Conservation (phyloP, 1,140 invertebrate species). For the Pollicipes pollicipes region DNA sequence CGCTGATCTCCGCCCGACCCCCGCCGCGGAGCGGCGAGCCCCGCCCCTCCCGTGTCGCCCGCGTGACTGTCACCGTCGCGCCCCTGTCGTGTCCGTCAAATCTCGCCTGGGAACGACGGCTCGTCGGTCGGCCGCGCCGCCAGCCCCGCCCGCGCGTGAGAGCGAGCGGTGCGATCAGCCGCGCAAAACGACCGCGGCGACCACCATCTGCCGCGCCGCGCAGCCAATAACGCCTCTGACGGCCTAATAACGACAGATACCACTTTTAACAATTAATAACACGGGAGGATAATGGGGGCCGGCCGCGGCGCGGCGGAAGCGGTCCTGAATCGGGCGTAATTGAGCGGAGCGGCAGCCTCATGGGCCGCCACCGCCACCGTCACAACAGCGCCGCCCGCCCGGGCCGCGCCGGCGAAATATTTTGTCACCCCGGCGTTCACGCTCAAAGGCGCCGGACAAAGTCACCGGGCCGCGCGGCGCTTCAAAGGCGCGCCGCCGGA, state of each 20-base stretch:
- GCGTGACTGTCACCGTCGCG: no score
- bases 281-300: neutral
- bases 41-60: no score
- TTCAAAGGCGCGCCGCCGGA: neutral
- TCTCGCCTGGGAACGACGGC: no score
- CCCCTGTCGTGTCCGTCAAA: no score
- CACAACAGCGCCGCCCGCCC: neutral
- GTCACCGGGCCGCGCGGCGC: no score
- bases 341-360: neutral
- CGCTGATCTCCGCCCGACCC: no score
- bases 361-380: neutral
- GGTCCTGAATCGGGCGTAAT: neutral
- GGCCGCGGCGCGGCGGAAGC: neutral
- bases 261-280: slow-evolving; percentile 1
- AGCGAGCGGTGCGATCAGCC: no score
- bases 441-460: neutral
- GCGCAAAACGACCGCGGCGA: no score
- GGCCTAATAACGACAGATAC: neutral
- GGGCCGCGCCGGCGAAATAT: neutral
- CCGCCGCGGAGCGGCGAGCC: no score
- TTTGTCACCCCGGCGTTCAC: neutral
- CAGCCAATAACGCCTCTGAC: neutral
- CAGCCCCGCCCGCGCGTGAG: no score
- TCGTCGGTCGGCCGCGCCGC: no score
- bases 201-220: neutral